Evolutionary conservation across 2,113 vertebrate genomes (phyloP).

Genomic region (Chamaetylas fuelleborni): DNA sequence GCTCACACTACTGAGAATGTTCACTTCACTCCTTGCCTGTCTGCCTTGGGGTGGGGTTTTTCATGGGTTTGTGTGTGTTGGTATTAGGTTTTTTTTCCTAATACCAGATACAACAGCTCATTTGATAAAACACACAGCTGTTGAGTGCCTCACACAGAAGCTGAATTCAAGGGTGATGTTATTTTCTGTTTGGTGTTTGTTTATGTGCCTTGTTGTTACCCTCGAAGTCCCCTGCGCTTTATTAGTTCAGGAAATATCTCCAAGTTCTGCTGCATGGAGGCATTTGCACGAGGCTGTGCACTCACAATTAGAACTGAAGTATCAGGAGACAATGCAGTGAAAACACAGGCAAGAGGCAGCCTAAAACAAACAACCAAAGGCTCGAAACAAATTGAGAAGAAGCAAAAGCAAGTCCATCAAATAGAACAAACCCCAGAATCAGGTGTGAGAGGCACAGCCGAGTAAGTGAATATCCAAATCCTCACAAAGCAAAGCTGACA

Average conservation of each 20-base stretch:
- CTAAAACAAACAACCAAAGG: constrained; percentile 66
- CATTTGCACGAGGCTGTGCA: constrained; percentile 42
- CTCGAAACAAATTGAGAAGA: constrained; percentile 69
- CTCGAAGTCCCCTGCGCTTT: constrained; percentile 48
- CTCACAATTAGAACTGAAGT: constrained; percentile 62
- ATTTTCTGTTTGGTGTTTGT: constrained; percentile 23
- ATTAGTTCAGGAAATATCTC: constrained; percentile 56
- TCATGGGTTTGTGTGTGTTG: not conserved
- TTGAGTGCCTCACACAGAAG: not conserved
- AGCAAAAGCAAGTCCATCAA: constrained; percentile 62
- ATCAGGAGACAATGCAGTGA: constrained; percentile 47
- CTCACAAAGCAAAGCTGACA: constrained; percentile 42
- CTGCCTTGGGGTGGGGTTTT: not conserved
- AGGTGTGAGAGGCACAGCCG: constrained; percentile 62
- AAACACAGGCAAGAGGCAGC: constrained; percentile 47
- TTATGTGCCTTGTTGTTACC: constrained; percentile 28
- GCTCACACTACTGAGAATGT: not conserved
- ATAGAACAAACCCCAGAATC: constrained; percentile 42
- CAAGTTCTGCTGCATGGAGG: constrained; percentile 44
- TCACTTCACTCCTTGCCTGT: not conserved
- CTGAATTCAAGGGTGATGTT: not conserved
- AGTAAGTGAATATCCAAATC: constrained; percentile 63
- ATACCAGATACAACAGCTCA: constrained; percentile 2
- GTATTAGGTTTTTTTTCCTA: not conserved
- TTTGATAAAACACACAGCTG: not conserved